Percentiles rank a stretch among this genome's conserved stretches.
Evolutionary conservation across 2,888 invertebrate genomes (phyloP).

Genomic region (Muschampia plurimacula): DNA sequence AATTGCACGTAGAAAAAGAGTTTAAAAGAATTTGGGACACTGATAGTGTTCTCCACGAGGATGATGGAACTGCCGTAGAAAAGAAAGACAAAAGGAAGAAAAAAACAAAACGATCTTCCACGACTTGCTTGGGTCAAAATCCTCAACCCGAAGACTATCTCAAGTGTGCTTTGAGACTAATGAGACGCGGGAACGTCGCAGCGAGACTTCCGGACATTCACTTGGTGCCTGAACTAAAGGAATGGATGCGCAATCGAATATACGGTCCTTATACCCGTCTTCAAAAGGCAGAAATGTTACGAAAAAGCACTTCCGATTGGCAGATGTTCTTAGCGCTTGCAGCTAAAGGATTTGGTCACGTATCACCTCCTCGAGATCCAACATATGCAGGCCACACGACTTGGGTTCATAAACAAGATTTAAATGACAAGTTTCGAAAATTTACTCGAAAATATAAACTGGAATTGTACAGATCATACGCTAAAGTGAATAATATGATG

Average conservation of each 20-base stretch:
- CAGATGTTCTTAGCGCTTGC: slow-evolving; percentile 57
- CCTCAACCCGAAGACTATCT: slow-evolving; percentile 70
- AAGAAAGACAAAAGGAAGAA: slow-evolving; percentile 56
- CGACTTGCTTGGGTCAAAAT: slow-evolving; percentile 62
- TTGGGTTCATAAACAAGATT: slow-evolving; percentile 64
- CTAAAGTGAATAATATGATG: slow-evolving; percentile 64
- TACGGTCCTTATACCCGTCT: slow-evolving; percentile 58
- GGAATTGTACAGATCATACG: slow-evolving; percentile 62
- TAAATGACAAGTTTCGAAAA: slow-evolving; percentile 62
- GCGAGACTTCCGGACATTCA: slow-evolving; percentile 73
- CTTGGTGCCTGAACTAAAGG: slow-evolving; percentile 69
- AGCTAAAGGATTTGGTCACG: slow-evolving; percentile 58
- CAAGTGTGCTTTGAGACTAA: slow-evolving; percentile 64
- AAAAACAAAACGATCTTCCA: slow-evolving; percentile 53
- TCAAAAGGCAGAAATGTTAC: slow-evolving; percentile 55
- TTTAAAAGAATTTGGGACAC: slow-evolving; percentile 72
- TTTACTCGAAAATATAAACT: slow-evolving; percentile 60
- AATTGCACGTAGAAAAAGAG: slow-evolving; percentile 63
- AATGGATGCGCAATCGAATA: slow-evolving; percentile 76
- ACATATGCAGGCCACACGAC: slow-evolving; percentile 56
- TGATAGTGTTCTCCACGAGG: slow-evolving; percentile 64
- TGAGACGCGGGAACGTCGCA: slow-evolving; percentile 66
- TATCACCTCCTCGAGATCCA: slow-evolving; percentile 56
- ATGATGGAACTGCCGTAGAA: slow-evolving; percentile 51
- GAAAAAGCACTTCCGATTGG: slow-evolving; percentile 63